Conservation (phyloP, 35 echinoderm and acorn worm species). For the Apostichopus parvimensis region DNA sequence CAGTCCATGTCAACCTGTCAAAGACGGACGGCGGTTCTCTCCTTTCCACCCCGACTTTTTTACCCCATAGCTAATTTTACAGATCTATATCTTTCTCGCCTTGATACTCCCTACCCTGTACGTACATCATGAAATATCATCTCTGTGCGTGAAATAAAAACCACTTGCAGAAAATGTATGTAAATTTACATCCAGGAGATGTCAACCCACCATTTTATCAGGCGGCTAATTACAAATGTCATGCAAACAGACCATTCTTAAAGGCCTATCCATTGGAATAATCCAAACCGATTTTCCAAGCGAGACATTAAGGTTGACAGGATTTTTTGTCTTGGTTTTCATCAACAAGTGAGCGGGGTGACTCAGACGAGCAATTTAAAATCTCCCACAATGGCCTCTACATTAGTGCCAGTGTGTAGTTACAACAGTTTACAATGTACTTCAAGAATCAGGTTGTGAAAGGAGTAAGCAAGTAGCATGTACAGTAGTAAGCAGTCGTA, state of each 20-base stretch:
- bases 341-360: constrained; percentile 31
- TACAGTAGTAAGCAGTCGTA: not conserved
- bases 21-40: not conserved
- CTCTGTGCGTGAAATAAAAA: not conserved
- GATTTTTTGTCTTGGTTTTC: not conserved
- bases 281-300: not conserved
- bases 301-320: constrained; percentile 19
- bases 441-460: too few relatives aligned
- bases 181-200: not conserved
- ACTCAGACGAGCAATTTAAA: constrained; percentile 17
- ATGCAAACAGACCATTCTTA: not conserved
- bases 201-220: not conserved
- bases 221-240: not conserved
- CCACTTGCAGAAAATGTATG: not conserved
- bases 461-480: too few relatives aligned
- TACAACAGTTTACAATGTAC: not conserved
- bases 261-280: not conserved
- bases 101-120: not conserved
- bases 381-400: not conserved
- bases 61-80: not conserved
- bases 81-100: not conserved
- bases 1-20: not conserved
- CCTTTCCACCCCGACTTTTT: not conserved
- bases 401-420: constrained; percentile 3
- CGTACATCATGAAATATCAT: not conserved